A percentile compares a stretch with the other conserved stretches of the same genome.
These are phyloP conservation scores for Rousettus leschenaultii DNA, from an alignment of 2,113 vertebrate genomes.

Conservation along the genomic window DNA sequence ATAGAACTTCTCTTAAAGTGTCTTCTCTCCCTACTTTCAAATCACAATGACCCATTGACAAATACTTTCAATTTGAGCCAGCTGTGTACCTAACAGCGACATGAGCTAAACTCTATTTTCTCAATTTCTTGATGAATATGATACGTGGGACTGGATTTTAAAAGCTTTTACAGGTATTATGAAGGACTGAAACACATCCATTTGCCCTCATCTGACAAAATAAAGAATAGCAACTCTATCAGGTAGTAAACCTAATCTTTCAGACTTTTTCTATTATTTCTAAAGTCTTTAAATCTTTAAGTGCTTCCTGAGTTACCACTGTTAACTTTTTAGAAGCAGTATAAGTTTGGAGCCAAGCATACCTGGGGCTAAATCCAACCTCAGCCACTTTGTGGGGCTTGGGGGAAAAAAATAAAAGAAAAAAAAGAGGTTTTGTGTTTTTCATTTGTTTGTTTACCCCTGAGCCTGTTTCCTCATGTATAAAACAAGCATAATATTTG, in stretches of 20 bases:
- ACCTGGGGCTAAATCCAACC: neutral
- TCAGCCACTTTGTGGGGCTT: neutral
- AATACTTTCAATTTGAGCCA: constrained; percentile 52
- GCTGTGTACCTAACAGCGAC: constrained; percentile 55
- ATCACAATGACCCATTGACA: constrained; percentile 28
- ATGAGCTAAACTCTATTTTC: constrained; percentile 57
- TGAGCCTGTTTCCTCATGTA: neutral
- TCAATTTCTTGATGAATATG: constrained; percentile 52
- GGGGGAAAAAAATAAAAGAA: rapidly evolving
- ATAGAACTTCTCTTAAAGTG: constrained; percentile 20
- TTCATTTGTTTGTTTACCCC: neutral
- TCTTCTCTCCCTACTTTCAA: constrained; percentile 18
- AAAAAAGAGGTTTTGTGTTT: neutral
- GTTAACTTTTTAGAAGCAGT: neutral
- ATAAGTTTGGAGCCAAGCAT: neutral
- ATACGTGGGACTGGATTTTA: constrained; percentile 44
- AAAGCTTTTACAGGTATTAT: constrained; percentile 49
- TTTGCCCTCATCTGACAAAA: constrained; percentile 46
- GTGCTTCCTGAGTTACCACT: neutral
- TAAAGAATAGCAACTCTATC: constrained; percentile 35
- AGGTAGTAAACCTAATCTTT: neutral
- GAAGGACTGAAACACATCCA: constrained; percentile 41
- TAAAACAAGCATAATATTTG: neutral
- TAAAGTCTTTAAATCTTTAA: constrained; percentile 2
- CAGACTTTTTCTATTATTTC: neutral